These are phyloP conservation scores for Beris chalybata DNA, from an alignment of 2,888 invertebrate species.

Conservation along the genomic window DNA sequence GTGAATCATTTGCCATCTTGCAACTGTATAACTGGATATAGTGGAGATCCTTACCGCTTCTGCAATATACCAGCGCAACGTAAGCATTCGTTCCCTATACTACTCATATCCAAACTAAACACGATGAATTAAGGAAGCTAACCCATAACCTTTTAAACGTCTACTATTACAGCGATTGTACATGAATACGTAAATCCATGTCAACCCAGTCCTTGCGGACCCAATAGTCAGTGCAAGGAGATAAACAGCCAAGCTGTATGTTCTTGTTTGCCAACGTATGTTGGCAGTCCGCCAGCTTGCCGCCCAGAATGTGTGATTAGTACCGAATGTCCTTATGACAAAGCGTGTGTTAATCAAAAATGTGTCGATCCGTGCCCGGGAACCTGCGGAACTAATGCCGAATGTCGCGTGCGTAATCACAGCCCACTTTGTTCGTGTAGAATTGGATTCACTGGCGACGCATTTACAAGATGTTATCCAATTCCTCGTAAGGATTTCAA, in stretches of 20 bases:
- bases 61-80: constrained; percentile 60
- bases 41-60: constrained; percentile 72
- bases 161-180: constrained; percentile 47
- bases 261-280: constrained; percentile 71
- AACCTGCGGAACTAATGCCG: constrained; percentile 68
- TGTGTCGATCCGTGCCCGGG: constrained; percentile 77
- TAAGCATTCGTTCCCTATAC: constrained; percentile 54
- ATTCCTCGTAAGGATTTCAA: constrained; percentile 54
- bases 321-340: constrained; percentile 71
- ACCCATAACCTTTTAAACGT: background rate
- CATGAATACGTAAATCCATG: constrained; percentile 62
- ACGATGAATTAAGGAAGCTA: background rate
- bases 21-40: constrained; percentile 70
- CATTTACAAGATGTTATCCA: constrained; percentile 67
- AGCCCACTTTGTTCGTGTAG: constrained; percentile 77
- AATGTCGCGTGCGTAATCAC: constrained; percentile 76
- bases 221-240: constrained; percentile 73
- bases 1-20: constrained; percentile 72
- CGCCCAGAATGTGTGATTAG: constrained; percentile 78
- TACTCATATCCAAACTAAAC: too few relatives aligned
- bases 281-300: constrained; percentile 75
- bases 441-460: constrained; percentile 72
- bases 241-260: constrained; percentile 73
- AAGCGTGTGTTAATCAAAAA: constrained; percentile 75
- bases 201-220: constrained; percentile 72